Conservation (phyloP, 2,888 invertebrate genomes). For the Adelphocoris suturalis region DNA sequence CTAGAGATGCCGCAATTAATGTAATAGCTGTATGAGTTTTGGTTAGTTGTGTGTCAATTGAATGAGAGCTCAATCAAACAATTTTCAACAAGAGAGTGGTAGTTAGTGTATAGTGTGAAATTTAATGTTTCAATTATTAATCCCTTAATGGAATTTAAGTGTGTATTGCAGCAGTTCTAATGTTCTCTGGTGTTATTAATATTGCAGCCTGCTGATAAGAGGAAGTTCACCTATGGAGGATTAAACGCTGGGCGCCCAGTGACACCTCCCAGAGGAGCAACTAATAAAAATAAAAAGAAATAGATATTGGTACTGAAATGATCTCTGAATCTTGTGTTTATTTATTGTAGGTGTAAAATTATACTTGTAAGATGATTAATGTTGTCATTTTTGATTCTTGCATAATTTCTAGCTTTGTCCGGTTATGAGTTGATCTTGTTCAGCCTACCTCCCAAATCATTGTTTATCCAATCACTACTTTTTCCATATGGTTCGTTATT, state of each 20-base stretch:
- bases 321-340: slow-evolving; percentile 58
- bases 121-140: too few relatives aligned
- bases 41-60: too few relatives aligned
- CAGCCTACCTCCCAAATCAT: background rate
- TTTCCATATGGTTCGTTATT: background rate
- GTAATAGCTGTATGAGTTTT: too few relatives aligned
- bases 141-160: too few relatives aligned
- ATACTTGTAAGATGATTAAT: slow-evolving; percentile 38
- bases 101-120: too few relatives aligned
- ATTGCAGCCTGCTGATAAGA: slow-evolving; percentile 96
- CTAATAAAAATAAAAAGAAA: slow-evolving; percentile 96
- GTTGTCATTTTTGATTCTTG: slow-evolving; percentile 31
- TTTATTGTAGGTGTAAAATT: slow-evolving; percentile 54
- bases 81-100: too few relatives aligned
- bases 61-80: too few relatives aligned
- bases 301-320: slow-evolving; percentile 77
- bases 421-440: background rate
- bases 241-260: slow-evolving; percentile 97
- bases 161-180: too few relatives aligned
- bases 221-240: slow-evolving; percentile 96
- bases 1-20: too few relatives aligned
- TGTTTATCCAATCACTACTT: background rate
- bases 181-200: slow-evolving; percentile 74
- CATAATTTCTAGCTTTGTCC: slow-evolving; percentile 14
- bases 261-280: slow-evolving; percentile 96